These are phyloP conservation scores for Elephantulus edwardii DNA, from an alignment of 2,113 vertebrate species.

Conservation along the genomic window DNA sequence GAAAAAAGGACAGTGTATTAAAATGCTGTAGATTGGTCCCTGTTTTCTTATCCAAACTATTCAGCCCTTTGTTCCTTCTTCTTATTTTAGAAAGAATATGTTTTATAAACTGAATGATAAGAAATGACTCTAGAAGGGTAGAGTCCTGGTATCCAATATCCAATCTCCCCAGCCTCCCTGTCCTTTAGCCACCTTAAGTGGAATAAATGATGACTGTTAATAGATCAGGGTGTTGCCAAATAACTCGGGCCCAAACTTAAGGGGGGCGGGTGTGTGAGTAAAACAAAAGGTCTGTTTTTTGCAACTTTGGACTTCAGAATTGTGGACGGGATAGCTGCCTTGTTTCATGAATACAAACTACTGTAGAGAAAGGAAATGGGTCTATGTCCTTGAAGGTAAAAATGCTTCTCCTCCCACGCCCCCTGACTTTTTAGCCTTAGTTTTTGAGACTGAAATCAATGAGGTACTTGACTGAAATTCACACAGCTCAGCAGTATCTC, in stretches of 20 bases:
- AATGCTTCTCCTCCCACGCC: neutral
- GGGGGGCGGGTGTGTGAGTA: too few species aligned
- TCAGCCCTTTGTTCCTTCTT: neutral
- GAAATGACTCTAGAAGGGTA: neutral
- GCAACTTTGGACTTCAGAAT: constrained; percentile 19
- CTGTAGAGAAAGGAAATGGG: neutral
- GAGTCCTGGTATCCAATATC: neutral
- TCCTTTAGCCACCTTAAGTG: neutral
- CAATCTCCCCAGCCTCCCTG: neutral
- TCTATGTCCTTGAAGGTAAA: neutral
- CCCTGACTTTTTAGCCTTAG: neutral
- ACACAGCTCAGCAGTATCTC: neutral
- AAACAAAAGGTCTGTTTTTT: constrained; percentile 34
- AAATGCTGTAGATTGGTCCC: neutral
- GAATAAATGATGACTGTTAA: constrained; percentile 22
- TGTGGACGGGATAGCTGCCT: neutral
- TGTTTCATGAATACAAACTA: neutral
- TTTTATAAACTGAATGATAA: neutral
- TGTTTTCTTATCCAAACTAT: constrained; percentile 10
- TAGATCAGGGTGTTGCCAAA: neutral
- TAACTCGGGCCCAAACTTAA: neutral
- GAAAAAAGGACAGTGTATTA: constrained; percentile 28
- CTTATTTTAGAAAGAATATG: constrained; percentile 26
- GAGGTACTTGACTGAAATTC: neutral
- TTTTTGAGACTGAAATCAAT: constrained; percentile 23